Percentiles rank a stretch among this genome's conserved stretches.
Evolutionary conservation across 2,113 vertebrate genomes (phyloP).

Genomic region (Otis tarda): DNA sequence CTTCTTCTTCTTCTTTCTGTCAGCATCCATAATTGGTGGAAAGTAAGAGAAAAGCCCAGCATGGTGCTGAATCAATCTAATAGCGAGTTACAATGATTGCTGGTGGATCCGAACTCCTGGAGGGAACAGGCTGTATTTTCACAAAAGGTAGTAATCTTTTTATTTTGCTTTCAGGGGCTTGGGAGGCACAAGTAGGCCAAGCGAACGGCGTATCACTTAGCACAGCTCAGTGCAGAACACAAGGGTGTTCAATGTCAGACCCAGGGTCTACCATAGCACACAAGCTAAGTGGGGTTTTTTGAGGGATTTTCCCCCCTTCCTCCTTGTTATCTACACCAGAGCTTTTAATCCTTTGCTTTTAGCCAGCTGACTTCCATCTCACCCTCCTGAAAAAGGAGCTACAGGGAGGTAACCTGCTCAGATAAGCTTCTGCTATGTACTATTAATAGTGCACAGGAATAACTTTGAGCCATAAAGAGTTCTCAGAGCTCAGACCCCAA

Average conservation of each 20-base stretch:
- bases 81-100: not conserved
- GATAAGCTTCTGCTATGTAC: not conserved
- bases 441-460: not conserved
- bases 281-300: rapidly evolving
- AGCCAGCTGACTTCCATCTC: not conserved
- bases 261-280: not conserved
- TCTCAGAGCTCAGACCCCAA: not conserved
- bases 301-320: not conserved
- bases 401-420: not conserved
- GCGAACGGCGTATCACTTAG: not conserved
- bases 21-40: constrained; percentile 13
- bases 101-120: not conserved
- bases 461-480: not conserved
- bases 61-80: constrained; percentile 16
- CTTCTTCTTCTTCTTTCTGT: not conserved
- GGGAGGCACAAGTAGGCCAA: not conserved
- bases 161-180: not conserved
- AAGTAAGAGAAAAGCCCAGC: constrained; percentile 32
- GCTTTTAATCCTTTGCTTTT: not conserved
- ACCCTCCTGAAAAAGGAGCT: not conserved
- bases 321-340: not conserved
- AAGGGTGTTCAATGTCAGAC: not conserved
- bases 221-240: not conserved
- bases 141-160: not conserved
- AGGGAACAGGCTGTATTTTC: not conserved